phyloP scores from a whole-genome alignment of 1,140 invertebrate genomes.

The Periplaneta americana region DNA sequence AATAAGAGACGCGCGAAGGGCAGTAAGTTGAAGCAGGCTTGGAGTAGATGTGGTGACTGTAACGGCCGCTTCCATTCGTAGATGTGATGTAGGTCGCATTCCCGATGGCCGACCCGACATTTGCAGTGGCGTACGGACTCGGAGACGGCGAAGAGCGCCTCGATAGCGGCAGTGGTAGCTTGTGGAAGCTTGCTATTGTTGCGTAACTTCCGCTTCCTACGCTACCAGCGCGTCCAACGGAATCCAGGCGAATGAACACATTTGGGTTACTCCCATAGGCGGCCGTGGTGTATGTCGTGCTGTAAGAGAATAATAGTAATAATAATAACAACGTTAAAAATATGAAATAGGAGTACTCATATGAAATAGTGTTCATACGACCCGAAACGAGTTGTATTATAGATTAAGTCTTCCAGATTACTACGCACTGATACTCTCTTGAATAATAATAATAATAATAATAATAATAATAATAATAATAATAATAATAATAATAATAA shows the following conservation, averaged over 20 bases:
- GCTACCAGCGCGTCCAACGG: conserved; percentile 52
- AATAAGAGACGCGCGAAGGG: conserved; percentile 50
- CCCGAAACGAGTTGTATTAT: too few relatives aligned
- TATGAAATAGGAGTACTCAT: too few relatives aligned
- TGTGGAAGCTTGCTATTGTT: conserved; percentile 70
- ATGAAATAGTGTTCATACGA: too few relatives aligned
- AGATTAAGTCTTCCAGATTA: too few relatives aligned
- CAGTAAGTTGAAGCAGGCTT: conserved; percentile 39
- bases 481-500: too few relatives aligned
- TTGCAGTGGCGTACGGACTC: conserved; percentile 61
- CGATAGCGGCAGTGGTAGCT: conserved; percentile 45
- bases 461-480: too few relatives aligned
- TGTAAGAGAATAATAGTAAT: conserved; percentile 27
- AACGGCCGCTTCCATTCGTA: conserved; percentile 1
- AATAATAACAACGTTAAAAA: too few relatives aligned
- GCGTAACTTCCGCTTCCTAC: conserved; percentile 73
- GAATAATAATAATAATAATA: too few relatives aligned
- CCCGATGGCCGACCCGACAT: conserved; percentile 39
- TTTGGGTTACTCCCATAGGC: conserved; percentile 64
- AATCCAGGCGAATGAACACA: conserved; percentile 62
- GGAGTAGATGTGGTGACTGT: conserved; percentile 44
- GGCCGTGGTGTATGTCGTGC: conserved; percentile 60
- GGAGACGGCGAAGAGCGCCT: conserved; percentile 53
- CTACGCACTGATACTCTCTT: too few relatives aligned
- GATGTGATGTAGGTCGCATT: conserved; percentile 14